Evolutionary conservation across 2,797 vertebrate species (phyloP).

Genomic region (Paedocypris micromegethes): DNA sequence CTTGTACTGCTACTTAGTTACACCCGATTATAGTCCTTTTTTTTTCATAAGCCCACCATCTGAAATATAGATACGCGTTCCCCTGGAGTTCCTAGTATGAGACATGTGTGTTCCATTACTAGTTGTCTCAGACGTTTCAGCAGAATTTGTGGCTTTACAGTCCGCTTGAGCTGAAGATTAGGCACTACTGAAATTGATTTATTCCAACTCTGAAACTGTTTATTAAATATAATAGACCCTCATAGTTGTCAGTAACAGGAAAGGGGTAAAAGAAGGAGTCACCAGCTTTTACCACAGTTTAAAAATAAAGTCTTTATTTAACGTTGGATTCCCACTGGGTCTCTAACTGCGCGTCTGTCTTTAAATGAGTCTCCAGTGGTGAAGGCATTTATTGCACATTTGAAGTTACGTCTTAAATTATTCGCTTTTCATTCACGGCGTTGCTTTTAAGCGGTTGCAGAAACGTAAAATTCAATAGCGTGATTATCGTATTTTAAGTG

Average conservation of each 20-base stretch:
- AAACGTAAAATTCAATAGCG: no score
- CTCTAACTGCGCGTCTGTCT: conserved; percentile 59
- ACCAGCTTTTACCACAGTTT: conserved; percentile 57
- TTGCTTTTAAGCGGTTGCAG: no score
- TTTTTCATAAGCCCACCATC: conserved; percentile 42
- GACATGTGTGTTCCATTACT: conserved; percentile 74
- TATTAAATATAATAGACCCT: conserved; percentile 80
- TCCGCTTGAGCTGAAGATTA: conserved; percentile 68
- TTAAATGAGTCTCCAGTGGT: conserved; percentile 27
- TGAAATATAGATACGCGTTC: conserved; percentile 51
- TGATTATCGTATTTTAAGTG: no score
- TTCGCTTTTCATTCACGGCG: no score
- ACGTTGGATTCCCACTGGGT: conserved; percentile 55
- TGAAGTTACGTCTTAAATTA: neutral
- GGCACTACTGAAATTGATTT: conserved; percentile 72
- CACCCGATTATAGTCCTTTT: conserved; percentile 17
- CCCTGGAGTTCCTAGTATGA: conserved; percentile 54
- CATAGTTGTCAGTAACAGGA: conserved; percentile 68
- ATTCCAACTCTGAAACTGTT: conserved; percentile 70
- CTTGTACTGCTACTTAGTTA: neutral
- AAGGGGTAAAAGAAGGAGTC: conserved; percentile 46
- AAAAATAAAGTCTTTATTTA: conserved; percentile 59
- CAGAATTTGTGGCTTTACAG: conserved; percentile 70
- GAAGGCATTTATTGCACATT: conserved; percentile 19
- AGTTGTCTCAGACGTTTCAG: conserved; percentile 65